phyloP scores from a whole-genome alignment of 2,113 vertebrate species.

The Pygoscelis adeliae region DNA sequence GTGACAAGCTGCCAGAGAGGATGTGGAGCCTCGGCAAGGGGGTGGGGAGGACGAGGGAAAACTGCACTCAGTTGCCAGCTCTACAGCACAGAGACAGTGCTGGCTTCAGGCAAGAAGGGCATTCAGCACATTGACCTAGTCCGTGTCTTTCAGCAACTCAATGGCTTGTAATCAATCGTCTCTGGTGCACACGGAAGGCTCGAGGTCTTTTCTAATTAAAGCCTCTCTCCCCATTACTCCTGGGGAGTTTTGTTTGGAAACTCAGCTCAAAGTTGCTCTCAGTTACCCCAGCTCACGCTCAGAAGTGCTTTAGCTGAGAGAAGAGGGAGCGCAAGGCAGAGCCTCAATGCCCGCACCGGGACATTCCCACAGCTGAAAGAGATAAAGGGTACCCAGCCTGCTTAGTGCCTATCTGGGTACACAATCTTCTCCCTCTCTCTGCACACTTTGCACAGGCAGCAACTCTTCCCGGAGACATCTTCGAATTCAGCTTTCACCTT shows the following conservation, averaged over 20 bases:
- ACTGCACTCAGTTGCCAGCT: not conserved
- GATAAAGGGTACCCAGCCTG: not conserved
- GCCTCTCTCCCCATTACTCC: not conserved
- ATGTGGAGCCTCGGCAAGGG: constrained; percentile 45
- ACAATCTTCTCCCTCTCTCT: not conserved
- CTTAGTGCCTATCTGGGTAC: not conserved
- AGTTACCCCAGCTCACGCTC: not conserved
- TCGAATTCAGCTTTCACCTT: not conserved
- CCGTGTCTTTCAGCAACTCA: not conserved
- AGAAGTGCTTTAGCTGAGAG: not conserved
- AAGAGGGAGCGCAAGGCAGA: not conserved
- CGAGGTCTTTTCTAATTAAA: not conserved
- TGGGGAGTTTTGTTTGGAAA: not conserved
- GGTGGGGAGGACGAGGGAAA: constrained; percentile 4
- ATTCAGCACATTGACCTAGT: not conserved
- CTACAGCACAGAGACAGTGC: not conserved
- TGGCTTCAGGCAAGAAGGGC: constrained; percentile 17
- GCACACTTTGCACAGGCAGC: not conserved
- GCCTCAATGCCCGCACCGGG: not conserved
- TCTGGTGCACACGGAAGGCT: not conserved
- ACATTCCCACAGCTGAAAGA: rapidly evolving
- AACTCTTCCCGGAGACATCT: not conserved
- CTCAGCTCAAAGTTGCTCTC: not conserved
- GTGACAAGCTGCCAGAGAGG: constrained; percentile 68
- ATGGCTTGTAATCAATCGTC: not conserved